phyloP scores from a whole-genome alignment of 2,113 vertebrate species.

The Eublepharis macularius region DNA sequence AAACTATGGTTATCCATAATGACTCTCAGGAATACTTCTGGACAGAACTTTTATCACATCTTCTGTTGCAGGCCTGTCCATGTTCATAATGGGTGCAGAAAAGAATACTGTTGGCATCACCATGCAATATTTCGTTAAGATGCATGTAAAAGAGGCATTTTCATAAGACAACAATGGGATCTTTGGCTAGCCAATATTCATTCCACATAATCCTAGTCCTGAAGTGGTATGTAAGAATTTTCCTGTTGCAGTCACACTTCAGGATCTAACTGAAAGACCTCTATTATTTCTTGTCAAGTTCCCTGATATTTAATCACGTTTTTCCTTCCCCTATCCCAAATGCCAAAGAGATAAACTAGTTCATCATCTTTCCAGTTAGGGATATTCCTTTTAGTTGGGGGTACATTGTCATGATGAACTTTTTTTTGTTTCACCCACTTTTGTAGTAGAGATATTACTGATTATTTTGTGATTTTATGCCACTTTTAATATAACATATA shows the following conservation, averaged over 20 bases:
- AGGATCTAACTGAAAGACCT: background rate
- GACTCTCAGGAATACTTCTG: background rate
- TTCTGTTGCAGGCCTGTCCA: background rate
- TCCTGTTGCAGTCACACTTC: background rate
- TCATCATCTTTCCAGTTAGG: too few relatives aligned
- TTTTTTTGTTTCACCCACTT: background rate
- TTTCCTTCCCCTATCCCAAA: too few relatives aligned
- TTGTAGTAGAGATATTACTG: background rate
- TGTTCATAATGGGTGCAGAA: too few relatives aligned
- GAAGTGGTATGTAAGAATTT: background rate
- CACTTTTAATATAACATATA: too few relatives aligned
- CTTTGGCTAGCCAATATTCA: background rate
- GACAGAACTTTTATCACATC: background rate
- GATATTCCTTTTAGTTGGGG: too few relatives aligned
- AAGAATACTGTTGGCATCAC: background rate
- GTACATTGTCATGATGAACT: too few relatives aligned
- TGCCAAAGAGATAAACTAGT: too few relatives aligned
- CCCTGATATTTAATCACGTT: too few relatives aligned
- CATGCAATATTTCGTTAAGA: background rate
- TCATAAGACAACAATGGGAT: background rate
- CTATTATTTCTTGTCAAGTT: too few relatives aligned
- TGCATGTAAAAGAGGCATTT: background rate
- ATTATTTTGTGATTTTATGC: too few relatives aligned
- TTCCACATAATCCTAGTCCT: background rate
- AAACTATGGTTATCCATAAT: background rate